phyloP scores from a whole-genome alignment of 2,797 vertebrate genomes.

The Borostomias antarcticus region DNA sequence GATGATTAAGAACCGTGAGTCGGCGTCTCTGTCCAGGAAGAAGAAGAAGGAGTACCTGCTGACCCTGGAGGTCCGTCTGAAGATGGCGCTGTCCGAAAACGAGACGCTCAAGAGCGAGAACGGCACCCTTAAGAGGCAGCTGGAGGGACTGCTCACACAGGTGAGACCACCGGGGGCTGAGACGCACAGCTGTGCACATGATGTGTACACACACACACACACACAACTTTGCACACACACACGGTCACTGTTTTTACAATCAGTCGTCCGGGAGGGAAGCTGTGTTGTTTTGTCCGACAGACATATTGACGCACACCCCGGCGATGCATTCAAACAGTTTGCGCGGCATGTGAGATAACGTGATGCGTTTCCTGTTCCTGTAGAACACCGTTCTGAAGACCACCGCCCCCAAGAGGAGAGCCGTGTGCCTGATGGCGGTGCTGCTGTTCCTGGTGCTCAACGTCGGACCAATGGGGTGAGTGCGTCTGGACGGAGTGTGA shows the following conservation, averaged over 20 bases:
- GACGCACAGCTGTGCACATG: too few relatives aligned
- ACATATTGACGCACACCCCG: too few relatives aligned
- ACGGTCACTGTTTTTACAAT: too few relatives aligned
- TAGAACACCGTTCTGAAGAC: slow-evolving; percentile 88
- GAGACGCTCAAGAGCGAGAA: slow-evolving; percentile 91
- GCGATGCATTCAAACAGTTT: background rate
- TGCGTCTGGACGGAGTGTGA: background rate
- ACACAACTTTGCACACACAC: background rate
- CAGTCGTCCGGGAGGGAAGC: too few relatives aligned
- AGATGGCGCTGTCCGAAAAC: slow-evolving; percentile 88
- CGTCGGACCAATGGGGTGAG: slow-evolving; percentile 86
- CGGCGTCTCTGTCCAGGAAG: slow-evolving; percentile 91
- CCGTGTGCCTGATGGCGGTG: slow-evolving; percentile 89
- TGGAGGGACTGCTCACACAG: slow-evolving; percentile 88
- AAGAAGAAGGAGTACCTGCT: slow-evolving; percentile 97
- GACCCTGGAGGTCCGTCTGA: slow-evolving; percentile 85
- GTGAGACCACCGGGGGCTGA: slow-evolving; percentile 77
- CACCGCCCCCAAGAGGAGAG: slow-evolving; percentile 86
- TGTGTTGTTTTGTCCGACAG: too few relatives aligned
- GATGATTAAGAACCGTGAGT: slow-evolving; percentile 98
- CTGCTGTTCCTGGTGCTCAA: slow-evolving; percentile 87
- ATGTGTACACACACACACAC: background rate
- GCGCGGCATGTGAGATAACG: background rate
- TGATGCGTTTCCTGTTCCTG: slow-evolving; percentile 19
- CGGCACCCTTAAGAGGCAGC: slow-evolving; percentile 86